These are phyloP conservation scores for Drosophila bunnanda DNA, from an alignment of 2,888 invertebrate species.

Conservation along the genomic window DNA sequence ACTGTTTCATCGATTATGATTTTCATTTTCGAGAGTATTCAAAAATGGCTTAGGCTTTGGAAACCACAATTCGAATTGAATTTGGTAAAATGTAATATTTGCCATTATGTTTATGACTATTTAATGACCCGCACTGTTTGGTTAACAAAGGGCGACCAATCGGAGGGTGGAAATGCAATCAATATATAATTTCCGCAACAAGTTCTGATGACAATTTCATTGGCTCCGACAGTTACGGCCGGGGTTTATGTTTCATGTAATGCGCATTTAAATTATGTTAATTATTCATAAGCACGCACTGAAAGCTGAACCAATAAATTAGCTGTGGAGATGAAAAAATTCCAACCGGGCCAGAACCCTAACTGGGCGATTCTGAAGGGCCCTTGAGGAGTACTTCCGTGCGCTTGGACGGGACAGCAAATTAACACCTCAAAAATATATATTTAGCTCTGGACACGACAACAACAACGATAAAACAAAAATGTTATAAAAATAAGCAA, in stretches of 20 bases:
- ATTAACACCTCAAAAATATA: constrained; percentile 35
- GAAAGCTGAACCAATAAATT: constrained; percentile 3
- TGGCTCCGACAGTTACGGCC: constrained; percentile 14
- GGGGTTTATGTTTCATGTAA: constrained; percentile 23
- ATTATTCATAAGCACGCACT: constrained; percentile 33
- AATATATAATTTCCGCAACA: constrained; percentile 71
- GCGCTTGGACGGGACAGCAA: constrained; percentile 9
- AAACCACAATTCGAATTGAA: constrained; percentile 22
- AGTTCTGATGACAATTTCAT: constrained; percentile 44
- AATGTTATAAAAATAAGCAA: constrained; percentile 7
- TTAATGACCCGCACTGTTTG: constrained; percentile 55
- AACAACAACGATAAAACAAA: not conserved
- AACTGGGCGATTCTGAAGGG: constrained; percentile 9
- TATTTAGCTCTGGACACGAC: not conserved
- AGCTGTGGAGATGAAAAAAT: constrained; percentile 2
- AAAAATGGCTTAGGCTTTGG: not conserved
- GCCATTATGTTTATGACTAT: constrained; percentile 66
- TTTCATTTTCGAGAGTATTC: not conserved
- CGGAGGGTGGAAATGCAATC: constrained; percentile 48
- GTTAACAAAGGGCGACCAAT: constrained; percentile 27
- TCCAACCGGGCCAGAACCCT: constrained; percentile 1
- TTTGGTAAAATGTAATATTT: constrained; percentile 26
- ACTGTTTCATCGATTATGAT: not conserved
- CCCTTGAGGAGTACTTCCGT: constrained; percentile 24
- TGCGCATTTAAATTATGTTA: constrained; percentile 28